Conservation (phyloP, 2,888 invertebrate species). For the Andrena marginata region DNA sequence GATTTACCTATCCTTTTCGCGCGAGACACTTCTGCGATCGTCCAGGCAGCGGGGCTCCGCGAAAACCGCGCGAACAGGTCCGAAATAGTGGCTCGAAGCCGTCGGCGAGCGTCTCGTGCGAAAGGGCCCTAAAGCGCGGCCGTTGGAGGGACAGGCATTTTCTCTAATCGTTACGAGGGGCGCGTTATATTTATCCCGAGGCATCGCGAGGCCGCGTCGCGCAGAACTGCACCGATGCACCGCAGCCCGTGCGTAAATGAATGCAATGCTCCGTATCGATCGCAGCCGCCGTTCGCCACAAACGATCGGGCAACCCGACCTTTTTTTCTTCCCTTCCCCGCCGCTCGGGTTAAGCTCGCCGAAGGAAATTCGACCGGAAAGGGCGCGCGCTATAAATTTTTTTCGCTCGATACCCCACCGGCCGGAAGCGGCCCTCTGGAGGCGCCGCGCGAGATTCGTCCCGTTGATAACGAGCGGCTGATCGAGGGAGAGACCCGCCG, state of each 20-base stretch:
- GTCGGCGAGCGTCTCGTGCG: no score
- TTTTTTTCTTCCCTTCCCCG: background rate
- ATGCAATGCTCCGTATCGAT: constrained; percentile 35
- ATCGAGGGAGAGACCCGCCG: background rate
- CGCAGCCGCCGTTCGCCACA: constrained; percentile 20
- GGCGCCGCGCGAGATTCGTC: constrained; percentile 46
- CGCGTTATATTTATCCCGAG: constrained; percentile 46
- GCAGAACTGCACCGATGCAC: constrained; percentile 28
- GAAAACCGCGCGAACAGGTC: no score
- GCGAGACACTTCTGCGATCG: no score
- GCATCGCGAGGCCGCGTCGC: constrained; percentile 16
- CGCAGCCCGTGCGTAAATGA: constrained; percentile 49
- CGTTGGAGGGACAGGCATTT: constrained; percentile 24
- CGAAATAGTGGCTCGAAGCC: no score
- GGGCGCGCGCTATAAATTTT: constrained; percentile 65
- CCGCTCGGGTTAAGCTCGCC: constrained; percentile 55
- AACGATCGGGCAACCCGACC: constrained; percentile 41
- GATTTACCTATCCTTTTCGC: no score
- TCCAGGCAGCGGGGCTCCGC: no score
- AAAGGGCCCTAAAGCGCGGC: background rate
- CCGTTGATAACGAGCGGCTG: constrained; percentile 44
- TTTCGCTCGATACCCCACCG: constrained; percentile 56
- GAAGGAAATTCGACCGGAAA: constrained; percentile 61
- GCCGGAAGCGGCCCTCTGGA: constrained; percentile 21
- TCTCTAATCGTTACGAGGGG: constrained; percentile 23